Evolutionary conservation across 2,797 vertebrate genomes (phyloP).

Genomic region (Triplophysa bombifrons): DNA sequence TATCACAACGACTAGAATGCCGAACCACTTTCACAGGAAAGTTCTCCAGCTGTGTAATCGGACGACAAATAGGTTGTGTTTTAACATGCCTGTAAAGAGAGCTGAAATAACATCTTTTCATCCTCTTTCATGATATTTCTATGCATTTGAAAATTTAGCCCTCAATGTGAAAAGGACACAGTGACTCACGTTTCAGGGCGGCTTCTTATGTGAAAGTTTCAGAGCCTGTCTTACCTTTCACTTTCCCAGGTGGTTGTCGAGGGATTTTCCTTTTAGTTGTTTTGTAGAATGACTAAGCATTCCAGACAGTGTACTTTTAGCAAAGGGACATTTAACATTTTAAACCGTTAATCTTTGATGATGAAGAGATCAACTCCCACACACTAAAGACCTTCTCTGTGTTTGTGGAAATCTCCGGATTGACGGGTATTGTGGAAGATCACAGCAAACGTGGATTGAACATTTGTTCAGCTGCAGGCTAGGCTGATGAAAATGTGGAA

Average conservation of each 20-base stretch:
- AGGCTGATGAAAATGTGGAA: slow-evolving; percentile 44
- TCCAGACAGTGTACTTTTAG: slow-evolving; percentile 5
- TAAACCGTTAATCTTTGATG: slow-evolving; percentile 8
- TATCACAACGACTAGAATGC: slow-evolving; percentile 6
- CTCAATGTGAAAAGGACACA: slow-evolving; percentile 12
- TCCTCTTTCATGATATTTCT: slow-evolving; percentile 11
- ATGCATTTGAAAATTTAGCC: slow-evolving; percentile 7
- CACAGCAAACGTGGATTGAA: slow-evolving; percentile 11
- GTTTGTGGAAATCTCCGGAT: not conserved
- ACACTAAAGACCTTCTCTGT: not conserved
- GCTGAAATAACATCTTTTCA: slow-evolving; percentile 17
- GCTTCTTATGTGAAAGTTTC: slow-evolving; percentile 9
- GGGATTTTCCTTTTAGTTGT: not conserved
- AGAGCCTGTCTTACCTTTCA: slow-evolving; percentile 23
- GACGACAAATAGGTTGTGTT: slow-evolving; percentile 28
- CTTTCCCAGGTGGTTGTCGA: slow-evolving; percentile 24
- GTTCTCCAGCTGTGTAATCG: slow-evolving; percentile 29
- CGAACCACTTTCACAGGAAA: slow-evolving; percentile 13
- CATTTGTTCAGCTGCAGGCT: not conserved
- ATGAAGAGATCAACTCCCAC: not conserved
- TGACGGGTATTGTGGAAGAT: slow-evolving; percentile 5
- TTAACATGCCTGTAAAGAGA: slow-evolving; percentile 4
- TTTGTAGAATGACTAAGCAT: slow-evolving; percentile 8
- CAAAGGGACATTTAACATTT: slow-evolving; percentile 8
- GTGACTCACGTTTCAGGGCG: slow-evolving; percentile 44